These are phyloP conservation scores for Troilus luridus DNA, from an alignment of 2,888 invertebrate genomes.

Conservation along the genomic window DNA sequence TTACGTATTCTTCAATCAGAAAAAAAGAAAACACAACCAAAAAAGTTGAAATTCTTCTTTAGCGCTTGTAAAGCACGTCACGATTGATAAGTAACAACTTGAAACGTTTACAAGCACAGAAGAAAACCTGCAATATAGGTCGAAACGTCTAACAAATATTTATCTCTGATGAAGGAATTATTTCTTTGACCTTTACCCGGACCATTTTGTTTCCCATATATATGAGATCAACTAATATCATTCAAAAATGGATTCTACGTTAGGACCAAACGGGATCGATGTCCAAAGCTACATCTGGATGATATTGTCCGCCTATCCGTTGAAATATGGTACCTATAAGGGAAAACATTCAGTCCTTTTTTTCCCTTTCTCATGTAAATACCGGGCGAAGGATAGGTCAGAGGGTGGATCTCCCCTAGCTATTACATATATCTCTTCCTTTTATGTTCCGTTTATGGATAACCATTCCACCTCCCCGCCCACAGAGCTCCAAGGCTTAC, in stretches of 20 bases:
- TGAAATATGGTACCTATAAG: conserved; percentile 53
- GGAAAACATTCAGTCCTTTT: conserved; percentile 51
- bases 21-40: no score
- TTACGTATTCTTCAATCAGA: no score
- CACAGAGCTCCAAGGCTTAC: neutral
- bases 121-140: no score
- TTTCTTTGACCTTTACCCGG: no score
- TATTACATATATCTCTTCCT: conserved; percentile 55
- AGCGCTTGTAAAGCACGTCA: no score
- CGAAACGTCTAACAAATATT: no score
- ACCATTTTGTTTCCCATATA: no score
- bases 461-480: conserved; percentile 45
- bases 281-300: neutral
- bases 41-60: no score
- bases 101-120: no score
- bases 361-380: conserved; percentile 52
- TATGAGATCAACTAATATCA: no score
- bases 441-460: conserved; percentile 52
- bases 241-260: neutral
- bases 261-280: neutral
- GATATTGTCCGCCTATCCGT: conserved; percentile 43
- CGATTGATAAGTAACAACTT: no score
- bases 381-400: conserved; percentile 37
- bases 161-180: no score
- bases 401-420: conserved; percentile 46